These are phyloP conservation scores for Scrobipalpa costella DNA, from an alignment of 2,888 invertebrate species.

Conservation along the genomic window DNA sequence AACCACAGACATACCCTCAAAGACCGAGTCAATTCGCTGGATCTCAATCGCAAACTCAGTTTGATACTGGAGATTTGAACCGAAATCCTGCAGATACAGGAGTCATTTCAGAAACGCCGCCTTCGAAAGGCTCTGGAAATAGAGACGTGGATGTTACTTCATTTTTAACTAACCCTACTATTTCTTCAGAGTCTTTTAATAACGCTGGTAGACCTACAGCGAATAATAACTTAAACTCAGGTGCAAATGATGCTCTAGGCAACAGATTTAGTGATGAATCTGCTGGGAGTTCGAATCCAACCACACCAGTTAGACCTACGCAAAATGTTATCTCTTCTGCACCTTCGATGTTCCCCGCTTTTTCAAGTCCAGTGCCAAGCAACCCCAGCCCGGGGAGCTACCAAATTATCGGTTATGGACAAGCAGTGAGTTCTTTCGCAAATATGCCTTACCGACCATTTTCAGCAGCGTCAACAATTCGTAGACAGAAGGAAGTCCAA, in stretches of 20 bases:
- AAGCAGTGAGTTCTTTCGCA: neutral
- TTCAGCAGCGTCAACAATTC: neutral
- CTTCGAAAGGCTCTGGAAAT: neutral
- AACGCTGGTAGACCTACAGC: neutral
- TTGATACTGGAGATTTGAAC: neutral
- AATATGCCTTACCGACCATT: neutral
- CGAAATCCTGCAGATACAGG: neutral
- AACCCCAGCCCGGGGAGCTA: too few relatives aligned
- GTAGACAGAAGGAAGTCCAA: neutral
- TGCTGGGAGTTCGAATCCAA: neutral
- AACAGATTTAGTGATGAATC: neutral
- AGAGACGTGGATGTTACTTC: conserved; percentile 12
- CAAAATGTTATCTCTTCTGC: neutral
- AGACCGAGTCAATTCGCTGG: conserved; percentile 57
- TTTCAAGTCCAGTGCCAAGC: neutral
- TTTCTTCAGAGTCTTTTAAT: too few relatives aligned
- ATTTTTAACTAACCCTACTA: neutral
- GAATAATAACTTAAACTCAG: too few relatives aligned
- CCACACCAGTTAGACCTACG: neutral
- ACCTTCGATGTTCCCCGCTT: neutral
- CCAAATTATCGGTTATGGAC: neutral
- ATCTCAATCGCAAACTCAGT: neutral
- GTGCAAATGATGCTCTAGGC: neutral
- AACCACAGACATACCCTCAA: conserved; percentile 64
- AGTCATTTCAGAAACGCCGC: neutral